Percentiles rank a stretch among this genome's conserved stretches.
These are phyloP conservation scores for Centruroides sculpturatus DNA, from an alignment of 1,140 invertebrate species.

Conservation along the genomic window DNA sequence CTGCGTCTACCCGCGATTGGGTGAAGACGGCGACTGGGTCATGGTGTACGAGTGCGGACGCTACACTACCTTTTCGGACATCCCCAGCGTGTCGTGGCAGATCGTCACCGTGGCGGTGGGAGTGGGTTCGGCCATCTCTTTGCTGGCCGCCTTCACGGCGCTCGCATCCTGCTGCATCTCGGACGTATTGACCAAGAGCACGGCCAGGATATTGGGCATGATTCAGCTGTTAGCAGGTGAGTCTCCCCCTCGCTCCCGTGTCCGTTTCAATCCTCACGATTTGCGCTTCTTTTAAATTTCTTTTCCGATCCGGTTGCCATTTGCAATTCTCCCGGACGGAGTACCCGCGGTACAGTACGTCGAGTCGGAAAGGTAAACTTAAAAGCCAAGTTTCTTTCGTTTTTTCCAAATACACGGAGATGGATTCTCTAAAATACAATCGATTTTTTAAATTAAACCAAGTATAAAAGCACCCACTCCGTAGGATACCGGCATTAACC, in stretches of 20 bases:
- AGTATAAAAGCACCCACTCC: too few species aligned
- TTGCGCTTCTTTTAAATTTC: too few species aligned
- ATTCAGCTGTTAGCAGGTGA: conserved; percentile 7
- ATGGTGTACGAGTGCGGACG: conserved; percentile 25
- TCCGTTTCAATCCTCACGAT: background rate
- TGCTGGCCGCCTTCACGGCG: conserved; percentile 10
- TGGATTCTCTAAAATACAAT: too few species aligned
- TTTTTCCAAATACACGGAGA: too few species aligned
- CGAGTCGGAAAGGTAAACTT: too few species aligned
- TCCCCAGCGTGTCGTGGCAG: conserved; percentile 30
- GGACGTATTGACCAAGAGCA: conserved; percentile 4
- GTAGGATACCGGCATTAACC: too few species aligned
- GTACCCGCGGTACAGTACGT: too few species aligned
- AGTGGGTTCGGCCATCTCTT: conserved; percentile 3
- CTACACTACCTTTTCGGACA: conserved; percentile 29
- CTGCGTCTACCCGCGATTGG: conserved; percentile 47
- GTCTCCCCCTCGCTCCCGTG: background rate
- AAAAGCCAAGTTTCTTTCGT: too few species aligned
- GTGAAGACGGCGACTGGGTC: conserved; percentile 30
- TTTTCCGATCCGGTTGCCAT: too few species aligned
- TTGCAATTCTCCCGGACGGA: too few species aligned
- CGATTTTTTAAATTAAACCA: too few species aligned
- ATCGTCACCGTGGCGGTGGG: conserved; percentile 13
- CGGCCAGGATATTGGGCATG: background rate
- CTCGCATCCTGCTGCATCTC: conserved; percentile 10